These are phyloP conservation scores for Andrena minutula DNA, from an alignment of 2,888 invertebrate species.

Conservation along the genomic window DNA sequence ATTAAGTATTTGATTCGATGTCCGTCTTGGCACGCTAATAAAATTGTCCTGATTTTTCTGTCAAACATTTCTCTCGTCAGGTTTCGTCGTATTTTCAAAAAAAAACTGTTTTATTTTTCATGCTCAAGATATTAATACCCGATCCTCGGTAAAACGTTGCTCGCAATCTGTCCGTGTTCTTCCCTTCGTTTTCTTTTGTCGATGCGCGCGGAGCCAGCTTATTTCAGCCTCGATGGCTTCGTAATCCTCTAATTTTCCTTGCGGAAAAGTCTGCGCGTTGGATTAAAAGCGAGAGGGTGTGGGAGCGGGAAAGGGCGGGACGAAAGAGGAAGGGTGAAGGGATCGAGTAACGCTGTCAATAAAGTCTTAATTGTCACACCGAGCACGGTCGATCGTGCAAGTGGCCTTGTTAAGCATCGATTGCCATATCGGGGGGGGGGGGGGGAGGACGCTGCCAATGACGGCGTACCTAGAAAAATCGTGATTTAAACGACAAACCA, in stretches of 20 bases:
- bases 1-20: not conserved
- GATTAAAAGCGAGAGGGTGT: constrained; percentile 25
- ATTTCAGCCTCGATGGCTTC: constrained; percentile 68
- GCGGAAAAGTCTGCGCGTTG: constrained; percentile 38
- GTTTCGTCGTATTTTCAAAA: not conserved
- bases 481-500: constrained; percentile 72
- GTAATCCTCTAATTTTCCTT: constrained; percentile 78
- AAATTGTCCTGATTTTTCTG: not conserved
- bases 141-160: constrained; percentile 70
- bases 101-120: constrained; percentile 21
- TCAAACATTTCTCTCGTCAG: not conserved
- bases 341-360: constrained; percentile 48
- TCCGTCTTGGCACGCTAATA: not conserved
- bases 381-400: constrained; percentile 60
- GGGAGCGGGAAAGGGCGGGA: not conserved
- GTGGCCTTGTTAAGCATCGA: constrained; percentile 68
- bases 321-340: constrained; percentile 25
- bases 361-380: constrained; percentile 71
- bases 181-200: constrained; percentile 56
- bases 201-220: constrained; percentile 58
- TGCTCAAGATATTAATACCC: constrained; percentile 12
- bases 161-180: constrained; percentile 72
- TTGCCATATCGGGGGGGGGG: constrained; percentile 46
- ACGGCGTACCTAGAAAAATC: constrained; percentile 72
- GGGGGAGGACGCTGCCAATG: constrained; percentile 62